Percentiles rank a stretch among this genome's conserved stretches.
Conservation (phyloP, 2,797 vertebrate species). For the Acomys russatus region DNA sequence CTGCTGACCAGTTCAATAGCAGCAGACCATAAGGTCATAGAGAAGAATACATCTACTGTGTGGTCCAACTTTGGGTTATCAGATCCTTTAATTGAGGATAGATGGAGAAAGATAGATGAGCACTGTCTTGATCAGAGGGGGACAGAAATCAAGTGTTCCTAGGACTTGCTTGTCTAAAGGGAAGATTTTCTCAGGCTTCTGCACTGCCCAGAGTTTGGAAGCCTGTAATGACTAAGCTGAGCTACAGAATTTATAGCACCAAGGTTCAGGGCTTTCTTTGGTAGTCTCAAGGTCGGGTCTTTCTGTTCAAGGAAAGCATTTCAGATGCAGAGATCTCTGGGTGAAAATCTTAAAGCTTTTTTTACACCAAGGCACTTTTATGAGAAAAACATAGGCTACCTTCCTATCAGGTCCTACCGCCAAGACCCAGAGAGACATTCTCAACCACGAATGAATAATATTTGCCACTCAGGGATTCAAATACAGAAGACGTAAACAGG, state of each 20-base stretch:
- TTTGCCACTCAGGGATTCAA: neutral
- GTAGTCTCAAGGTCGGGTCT: neutral
- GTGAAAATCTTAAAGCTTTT: neutral
- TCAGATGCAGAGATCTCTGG: neutral
- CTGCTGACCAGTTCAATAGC: neutral
- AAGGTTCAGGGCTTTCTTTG: neutral
- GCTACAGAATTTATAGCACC: neutral
- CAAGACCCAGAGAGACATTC: neutral
- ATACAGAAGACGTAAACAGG: neutral
- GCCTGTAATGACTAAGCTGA: neutral
- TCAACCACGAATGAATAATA: neutral
- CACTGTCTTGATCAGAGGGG: neutral
- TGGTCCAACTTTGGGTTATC: neutral
- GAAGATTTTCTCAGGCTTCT: neutral
- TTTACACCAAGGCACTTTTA: neutral
- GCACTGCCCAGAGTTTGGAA: neutral
- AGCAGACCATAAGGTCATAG: neutral
- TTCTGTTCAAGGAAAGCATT: neutral
- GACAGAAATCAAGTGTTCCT: constrained; percentile 8
- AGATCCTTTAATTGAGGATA: neutral
- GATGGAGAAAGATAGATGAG: neutral
- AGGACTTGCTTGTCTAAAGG: neutral
- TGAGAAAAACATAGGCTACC: neutral
- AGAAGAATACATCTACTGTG: neutral
- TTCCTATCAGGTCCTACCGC: neutral